phyloP scores from a whole-genome alignment of 37 sponge, comb jelly and placozoan genomes.

The Petrosia ficiformis region DNA sequence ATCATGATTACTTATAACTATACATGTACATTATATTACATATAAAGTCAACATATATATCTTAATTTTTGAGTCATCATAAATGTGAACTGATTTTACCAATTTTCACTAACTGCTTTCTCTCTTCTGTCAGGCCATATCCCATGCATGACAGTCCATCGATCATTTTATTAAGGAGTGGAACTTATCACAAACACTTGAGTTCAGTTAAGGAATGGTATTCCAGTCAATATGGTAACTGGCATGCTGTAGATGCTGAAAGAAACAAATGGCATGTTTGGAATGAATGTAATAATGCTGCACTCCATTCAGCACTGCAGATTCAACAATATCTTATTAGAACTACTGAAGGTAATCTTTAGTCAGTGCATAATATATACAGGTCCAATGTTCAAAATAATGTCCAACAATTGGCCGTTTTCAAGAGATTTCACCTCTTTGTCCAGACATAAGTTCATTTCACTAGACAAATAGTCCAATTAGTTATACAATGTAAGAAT shows the following conservation, averaged over 20 bases:
- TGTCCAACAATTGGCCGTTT: no score
- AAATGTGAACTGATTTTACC: no score
- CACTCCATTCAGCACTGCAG: slow-evolving; percentile 47
- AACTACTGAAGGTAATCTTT: slow-evolving; percentile 15
- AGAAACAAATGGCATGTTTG: slow-evolving; percentile 82
- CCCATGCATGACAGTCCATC: slow-evolving; percentile 85
- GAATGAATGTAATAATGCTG: slow-evolving; percentile 34
- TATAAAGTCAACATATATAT: no score
- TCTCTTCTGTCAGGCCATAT: no score
- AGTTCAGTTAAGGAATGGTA: slow-evolving; percentile 70
- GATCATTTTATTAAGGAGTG: slow-evolving; percentile 34
- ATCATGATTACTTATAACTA: no score
- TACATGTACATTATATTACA: no score
- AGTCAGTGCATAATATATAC: neutral
- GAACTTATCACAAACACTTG: slow-evolving; percentile 58
- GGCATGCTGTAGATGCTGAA: slow-evolving; percentile 67
- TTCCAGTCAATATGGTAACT: slow-evolving; percentile 77
- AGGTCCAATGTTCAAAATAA: no score
- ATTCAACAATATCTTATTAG: slow-evolving; percentile 46
- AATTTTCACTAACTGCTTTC: no score
- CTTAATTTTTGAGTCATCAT: no score
- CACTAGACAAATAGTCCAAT: no score
- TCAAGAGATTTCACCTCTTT: no score
- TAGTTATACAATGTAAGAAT: no score
- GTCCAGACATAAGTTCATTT: neutral